Evolutionary conservation across 2,113 vertebrate species (phyloP).

Genomic region (Catharus minimus): DNA sequence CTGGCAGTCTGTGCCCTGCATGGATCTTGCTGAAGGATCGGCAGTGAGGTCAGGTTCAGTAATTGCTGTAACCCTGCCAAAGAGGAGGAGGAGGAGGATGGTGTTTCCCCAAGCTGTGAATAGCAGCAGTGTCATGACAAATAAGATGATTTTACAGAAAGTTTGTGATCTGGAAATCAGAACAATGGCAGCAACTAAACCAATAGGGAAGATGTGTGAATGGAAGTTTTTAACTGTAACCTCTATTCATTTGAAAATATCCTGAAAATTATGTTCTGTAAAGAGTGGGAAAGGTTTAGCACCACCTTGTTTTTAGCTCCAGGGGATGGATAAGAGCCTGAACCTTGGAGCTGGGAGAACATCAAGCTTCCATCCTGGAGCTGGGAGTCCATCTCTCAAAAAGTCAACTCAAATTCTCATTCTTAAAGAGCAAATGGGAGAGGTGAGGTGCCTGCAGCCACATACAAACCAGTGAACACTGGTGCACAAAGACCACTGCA

Average conservation of each 20-base stretch:
- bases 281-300: neutral
- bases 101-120: neutral
- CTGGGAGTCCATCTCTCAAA: neutral
- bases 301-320: slow-evolving; percentile 12
- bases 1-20: neutral
- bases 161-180: neutral
- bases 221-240: neutral
- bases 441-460: neutral
- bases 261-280: slow-evolving; percentile 7
- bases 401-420: neutral
- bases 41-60: neutral
- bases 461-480: neutral
- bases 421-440: neutral
- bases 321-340: slow-evolving; percentile 34
- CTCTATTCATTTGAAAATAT: slow-evolving; percentile 8
- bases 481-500: neutral
- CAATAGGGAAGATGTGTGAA: slow-evolving; percentile 5
- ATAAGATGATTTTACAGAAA: neutral
- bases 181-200: slow-evolving; percentile 5
- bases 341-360: slow-evolving; percentile 6
- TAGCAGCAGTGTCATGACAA: neutral
- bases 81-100: neutral
- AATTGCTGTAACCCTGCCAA: neutral
- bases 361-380: slow-evolving; percentile 15
- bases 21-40: neutral